These are phyloP conservation scores for Atta colombica DNA, from an alignment of 1,140 invertebrate species.

Conservation along the genomic window DNA sequence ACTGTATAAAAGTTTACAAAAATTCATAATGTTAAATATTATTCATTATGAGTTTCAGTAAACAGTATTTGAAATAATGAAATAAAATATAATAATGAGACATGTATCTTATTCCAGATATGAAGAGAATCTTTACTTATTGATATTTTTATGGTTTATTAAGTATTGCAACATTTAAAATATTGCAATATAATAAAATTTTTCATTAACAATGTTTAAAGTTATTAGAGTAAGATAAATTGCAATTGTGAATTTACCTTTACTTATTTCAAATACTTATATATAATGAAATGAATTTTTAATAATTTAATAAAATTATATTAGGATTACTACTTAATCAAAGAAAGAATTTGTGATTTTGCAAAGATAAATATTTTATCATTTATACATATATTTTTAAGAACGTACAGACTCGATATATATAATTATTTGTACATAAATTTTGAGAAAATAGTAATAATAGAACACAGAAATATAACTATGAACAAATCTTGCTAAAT, in stretches of 20 bases:
- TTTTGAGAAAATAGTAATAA: neutral
- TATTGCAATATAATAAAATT: neutral
- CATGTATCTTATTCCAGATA: neutral
- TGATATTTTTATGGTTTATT: neutral
- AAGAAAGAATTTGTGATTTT: neutral
- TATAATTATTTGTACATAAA: neutral
- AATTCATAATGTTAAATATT: neutral
- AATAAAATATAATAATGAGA: constrained; percentile 17
- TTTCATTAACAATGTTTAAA: neutral
- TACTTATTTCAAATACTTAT: constrained; percentile 1
- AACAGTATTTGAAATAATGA: neutral
- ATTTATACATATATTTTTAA: neutral
- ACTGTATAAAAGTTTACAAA: neutral
- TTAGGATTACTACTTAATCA: neutral
- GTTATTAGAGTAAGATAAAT: neutral
- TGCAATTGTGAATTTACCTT: neutral
- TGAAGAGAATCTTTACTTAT: neutral
- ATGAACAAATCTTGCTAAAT: constrained; percentile 16
- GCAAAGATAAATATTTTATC: neutral
- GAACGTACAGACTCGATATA: constrained; percentile 4
- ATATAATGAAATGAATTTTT: neutral
- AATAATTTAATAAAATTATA: neutral
- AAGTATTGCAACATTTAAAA: no score
- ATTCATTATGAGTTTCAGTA: constrained; percentile 5
- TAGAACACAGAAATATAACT: constrained; percentile 31